Evolutionary conservation across 2,797 vertebrate species (phyloP).

Genomic region (Falco columbarius): DNA sequence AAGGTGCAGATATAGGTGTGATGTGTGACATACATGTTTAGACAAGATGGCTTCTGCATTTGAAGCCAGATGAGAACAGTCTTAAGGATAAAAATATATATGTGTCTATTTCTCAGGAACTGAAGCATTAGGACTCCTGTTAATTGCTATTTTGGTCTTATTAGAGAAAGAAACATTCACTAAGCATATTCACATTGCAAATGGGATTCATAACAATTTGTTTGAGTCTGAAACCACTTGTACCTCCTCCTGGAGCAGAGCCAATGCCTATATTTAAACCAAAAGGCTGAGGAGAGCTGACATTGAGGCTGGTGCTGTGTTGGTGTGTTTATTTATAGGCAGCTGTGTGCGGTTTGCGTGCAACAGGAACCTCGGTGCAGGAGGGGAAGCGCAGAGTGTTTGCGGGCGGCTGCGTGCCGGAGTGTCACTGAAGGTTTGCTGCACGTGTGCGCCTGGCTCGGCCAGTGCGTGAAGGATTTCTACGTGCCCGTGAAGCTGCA

Average conservation of each 20-base stretch:
- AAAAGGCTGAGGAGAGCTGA: conserved; percentile 48
- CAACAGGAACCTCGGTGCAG: background rate
- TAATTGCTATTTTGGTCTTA: conserved; percentile 79
- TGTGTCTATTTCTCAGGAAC: background rate
- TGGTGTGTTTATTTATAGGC: conserved; percentile 70
- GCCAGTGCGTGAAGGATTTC: background rate
- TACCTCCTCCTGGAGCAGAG: conserved; percentile 71
- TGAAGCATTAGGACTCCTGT: conserved; percentile 52
- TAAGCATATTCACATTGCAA: conserved; percentile 66
- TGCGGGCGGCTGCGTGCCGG: background rate
- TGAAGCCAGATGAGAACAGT: conserved; percentile 43
- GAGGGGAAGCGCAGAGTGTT: background rate
- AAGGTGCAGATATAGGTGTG: background rate
- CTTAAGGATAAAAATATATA: background rate
- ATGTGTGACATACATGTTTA: background rate
- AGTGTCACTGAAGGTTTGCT: background rate
- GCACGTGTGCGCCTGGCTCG: background rate
- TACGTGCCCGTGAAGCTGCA: background rate
- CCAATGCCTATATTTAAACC: conserved; percentile 75
- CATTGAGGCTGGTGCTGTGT: background rate
- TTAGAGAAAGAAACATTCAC: conserved; percentile 68
- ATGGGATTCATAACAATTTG: conserved; percentile 74
- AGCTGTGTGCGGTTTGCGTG: background rate
- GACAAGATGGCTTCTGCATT: conserved; percentile 2
- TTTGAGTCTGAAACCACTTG: conserved; percentile 74